Base-by-base conservation (phyloP, 2,888 invertebrate species). In the Prosapia bicincta region DNA sequence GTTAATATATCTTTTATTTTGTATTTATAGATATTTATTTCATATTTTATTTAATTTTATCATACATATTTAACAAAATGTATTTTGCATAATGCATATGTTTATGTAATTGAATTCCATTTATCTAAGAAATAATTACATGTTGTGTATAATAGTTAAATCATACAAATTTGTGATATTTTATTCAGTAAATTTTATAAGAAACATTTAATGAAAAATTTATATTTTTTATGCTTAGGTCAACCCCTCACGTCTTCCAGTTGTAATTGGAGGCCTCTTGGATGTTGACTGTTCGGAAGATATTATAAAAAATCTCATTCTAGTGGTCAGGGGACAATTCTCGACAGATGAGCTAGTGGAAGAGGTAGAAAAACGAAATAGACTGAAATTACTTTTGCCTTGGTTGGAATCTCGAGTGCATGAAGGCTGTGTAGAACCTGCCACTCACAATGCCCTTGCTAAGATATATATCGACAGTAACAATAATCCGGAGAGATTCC, bases 391-490 rank as follows among this genome's bases (percentile, higher is more conserved):
- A 74, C 88, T 99, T 20, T 88, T 98, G 71, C 97, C 98, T 0
- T 99, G 99, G 99, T 85, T 99, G 82, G 99, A 99, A 85, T 97
- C 96, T 0, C 91, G 99, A 76, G 95, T 98, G 26, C 99, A 99
- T 84, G 99, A 99, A 83, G 98, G 98, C 54, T 96, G 97, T 83
- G 93, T 92, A 13, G 99, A 99, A 84, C 95, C 99, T 3, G 99
- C 99, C 15, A 99, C 99, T 0, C 99, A 99, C 86, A 99, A 99
- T 86, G 99, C 99, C 0, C 87, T 99, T 80, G 99, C 99, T 75
- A 99, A 99, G 86, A 99, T 99, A 82, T 99, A 99, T 88, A 99
- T 99, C 82, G 99, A 99, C 86, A 96, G 98, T 79, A 99, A 99
- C 87, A 99, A 99, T 84, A 99, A 99, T 85, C 98, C 99, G 0